These are phyloP conservation scores for Choloepus didactylus DNA, from an alignment of 2,797 vertebrate genomes.

Conservation along the genomic window DNA sequence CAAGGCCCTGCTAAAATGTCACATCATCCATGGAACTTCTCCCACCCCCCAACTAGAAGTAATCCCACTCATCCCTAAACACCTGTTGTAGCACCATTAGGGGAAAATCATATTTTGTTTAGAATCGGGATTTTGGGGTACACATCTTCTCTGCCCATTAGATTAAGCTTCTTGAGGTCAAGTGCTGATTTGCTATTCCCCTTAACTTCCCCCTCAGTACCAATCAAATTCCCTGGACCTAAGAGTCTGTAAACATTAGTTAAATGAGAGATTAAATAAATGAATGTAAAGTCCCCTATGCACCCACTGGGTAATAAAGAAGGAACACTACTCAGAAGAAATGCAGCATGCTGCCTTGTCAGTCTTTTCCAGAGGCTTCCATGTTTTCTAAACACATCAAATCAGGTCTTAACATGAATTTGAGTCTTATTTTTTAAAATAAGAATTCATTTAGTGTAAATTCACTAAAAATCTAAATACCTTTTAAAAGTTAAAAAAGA, in stretches of 20 bases:
- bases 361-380: not conserved
- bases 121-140: not conserved
- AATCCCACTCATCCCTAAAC: not conserved
- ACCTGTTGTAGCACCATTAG: not conserved
- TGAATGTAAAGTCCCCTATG: not conserved
- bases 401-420: not conserved
- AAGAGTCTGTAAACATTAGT: not conserved
- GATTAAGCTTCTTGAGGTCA: slow-evolving; percentile 53
- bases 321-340: not conserved
- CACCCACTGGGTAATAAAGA: not conserved
- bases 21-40: not conserved
- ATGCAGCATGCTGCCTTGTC: not conserved
- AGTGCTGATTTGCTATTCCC: not conserved
- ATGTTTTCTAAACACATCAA: slow-evolving; percentile 1
- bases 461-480: slow-evolving; percentile 49
- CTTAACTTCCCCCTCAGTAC: not conserved
- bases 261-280: not conserved
- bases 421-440: slow-evolving; percentile 41
- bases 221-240: not conserved
- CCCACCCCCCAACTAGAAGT: not conserved
- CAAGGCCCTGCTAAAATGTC: not conserved
- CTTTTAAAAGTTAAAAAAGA: slow-evolving; percentile 65
- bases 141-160: not conserved
- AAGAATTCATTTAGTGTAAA: slow-evolving; percentile 9
- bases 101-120: not conserved